phyloP scores from a whole-genome alignment of 1,140 invertebrate genomes.

The Mya arenaria region DNA sequence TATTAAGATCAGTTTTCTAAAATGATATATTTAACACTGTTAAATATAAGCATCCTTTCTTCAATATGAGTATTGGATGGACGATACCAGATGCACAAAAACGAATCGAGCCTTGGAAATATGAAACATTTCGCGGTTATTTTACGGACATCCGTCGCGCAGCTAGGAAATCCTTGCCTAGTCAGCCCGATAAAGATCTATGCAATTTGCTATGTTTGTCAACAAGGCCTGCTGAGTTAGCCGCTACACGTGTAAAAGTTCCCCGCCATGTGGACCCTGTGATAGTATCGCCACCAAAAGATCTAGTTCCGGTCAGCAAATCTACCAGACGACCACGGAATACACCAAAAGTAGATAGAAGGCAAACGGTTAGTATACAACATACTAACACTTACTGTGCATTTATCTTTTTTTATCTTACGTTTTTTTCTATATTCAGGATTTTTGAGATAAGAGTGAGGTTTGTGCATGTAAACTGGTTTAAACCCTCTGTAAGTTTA shows the following conservation, averaged over 20 bases:
- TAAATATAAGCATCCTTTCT: neutral
- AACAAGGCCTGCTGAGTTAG: too few species aligned
- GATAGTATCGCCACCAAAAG: neutral
- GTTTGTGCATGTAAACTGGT: too few species aligned
- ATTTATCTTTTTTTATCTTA: too few species aligned
- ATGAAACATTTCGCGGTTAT: constrained; percentile 32
- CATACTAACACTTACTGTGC: too few species aligned
- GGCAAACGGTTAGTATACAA: too few species aligned
- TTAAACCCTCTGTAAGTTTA: too few species aligned
- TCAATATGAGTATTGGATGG: constrained; percentile 35
- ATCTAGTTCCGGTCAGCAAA: neutral
- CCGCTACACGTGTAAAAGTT: neutral
- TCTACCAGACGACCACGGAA: too few species aligned
- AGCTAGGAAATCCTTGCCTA: constrained; percentile 28
- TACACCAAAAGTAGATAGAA: too few species aligned
- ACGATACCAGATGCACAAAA: neutral
- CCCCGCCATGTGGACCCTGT: neutral
- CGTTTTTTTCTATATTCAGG: too few species aligned
- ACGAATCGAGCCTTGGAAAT: constrained; percentile 4
- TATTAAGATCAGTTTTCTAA: neutral
- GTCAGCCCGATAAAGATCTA: constrained; percentile 25
- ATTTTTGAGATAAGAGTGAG: too few species aligned
- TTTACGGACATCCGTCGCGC: constrained; percentile 43
- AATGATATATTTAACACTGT: neutral
- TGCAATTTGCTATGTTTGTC: constrained; percentile 18